Evolutionary conservation across 2,888 invertebrate species (phyloP), one percentile per base, ranked within the genome.

Genomic region (Arrhopalites spinosus): DNA sequence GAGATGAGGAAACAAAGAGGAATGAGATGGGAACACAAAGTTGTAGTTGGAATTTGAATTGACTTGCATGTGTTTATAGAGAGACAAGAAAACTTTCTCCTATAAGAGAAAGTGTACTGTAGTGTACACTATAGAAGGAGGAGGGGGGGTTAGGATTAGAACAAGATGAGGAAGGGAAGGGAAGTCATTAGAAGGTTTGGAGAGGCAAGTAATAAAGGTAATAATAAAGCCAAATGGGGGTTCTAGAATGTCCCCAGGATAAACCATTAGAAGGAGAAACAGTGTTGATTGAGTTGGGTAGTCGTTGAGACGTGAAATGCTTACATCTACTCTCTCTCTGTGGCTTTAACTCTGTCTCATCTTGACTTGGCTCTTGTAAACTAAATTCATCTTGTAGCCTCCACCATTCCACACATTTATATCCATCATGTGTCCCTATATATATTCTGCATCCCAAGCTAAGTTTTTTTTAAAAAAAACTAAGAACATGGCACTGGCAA

Each of bases 151-250:
- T n/a, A n/a, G n/a, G n/a, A n/a, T n/a, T n/a, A n/a, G n/a, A n/a
- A 29, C 61, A 27, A 27, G 8, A 59, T 2, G 30, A 56, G 56
- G 30, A 30, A 47, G n/a, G 53, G n/a, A 47, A 53, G 29, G 61
- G 30, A 20, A 71, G 72, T 71, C 63, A 71, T 63, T 72, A 63
- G 63, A 72, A 63, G 61, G 47, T 72, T 72, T 29, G 11, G 30
- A 47, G 20, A 70, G 76, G 67, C 59, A 75, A 78, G 76, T 78
- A 73, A 78, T 78, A 78, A 78, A 78, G 78, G 78, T 78, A 78
- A 78, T 78, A 78, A 78, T 78, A 78, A 78, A 78, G 78, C 76
- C 74, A 78, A 78, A 78, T 78, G 78, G 76, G 76, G 78, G 72
- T 76, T 76, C 69, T 74, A 74, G 74, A 74, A 76, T 76, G 78